Conservation (phyloP, 1,140 invertebrate species). For the Tyrophagus putrescentiae region DNA sequence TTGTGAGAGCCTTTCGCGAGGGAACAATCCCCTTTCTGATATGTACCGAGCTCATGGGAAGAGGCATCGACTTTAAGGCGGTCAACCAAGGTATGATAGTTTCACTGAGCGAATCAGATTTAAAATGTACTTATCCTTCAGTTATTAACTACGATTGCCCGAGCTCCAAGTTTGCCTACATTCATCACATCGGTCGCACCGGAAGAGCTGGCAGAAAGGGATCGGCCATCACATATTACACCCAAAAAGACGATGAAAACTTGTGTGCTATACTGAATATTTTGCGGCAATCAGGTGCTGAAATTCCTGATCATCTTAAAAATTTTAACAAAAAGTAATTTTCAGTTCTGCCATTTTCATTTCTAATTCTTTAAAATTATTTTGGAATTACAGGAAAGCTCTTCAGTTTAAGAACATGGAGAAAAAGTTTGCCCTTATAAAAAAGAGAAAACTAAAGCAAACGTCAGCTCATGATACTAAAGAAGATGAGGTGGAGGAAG, state of each 20-base stretch:
- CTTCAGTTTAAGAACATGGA: neutral
- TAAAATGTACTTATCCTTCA: no score
- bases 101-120: no score
- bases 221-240: conserved; percentile 85
- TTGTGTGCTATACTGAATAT: conserved; percentile 71
- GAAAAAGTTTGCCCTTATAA: conserved; percentile 1
- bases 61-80: conserved; percentile 94
- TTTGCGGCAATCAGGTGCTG: conserved; percentile 69
- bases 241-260: conserved; percentile 64
- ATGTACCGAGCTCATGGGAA: conserved; percentile 88
- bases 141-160: conserved; percentile 98
- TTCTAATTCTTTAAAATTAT: neutral
- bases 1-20: conserved; percentile 68
- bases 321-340: conserved; percentile 7
- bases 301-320: conserved; percentile 49
- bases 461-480: no score
- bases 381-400: neutral
- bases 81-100: no score
- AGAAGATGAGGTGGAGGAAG: neutral
- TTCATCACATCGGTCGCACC: conserved; percentile 81
- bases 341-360: neutral
- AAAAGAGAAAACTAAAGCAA: no score
- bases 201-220: conserved; percentile 77
- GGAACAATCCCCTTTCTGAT: conserved; percentile 91
- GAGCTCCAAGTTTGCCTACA: conserved; percentile 72